Evolutionary conservation across 2,888 invertebrate species (phyloP).

Genomic region (Globia sparganii): DNA sequence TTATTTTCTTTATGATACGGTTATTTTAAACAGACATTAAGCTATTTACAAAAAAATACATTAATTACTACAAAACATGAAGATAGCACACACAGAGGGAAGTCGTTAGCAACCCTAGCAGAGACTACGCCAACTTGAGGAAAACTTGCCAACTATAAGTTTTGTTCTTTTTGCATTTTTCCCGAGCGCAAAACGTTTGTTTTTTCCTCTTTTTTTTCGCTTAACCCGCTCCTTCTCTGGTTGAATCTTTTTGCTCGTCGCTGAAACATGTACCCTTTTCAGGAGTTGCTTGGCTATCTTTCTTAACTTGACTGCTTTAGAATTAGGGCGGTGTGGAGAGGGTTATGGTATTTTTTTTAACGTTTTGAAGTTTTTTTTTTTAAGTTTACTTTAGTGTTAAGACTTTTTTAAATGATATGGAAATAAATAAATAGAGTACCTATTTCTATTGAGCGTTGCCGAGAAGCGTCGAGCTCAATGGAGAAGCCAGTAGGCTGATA

Average conservation of each 20-base stretch:
- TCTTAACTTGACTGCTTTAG: slow-evolving; percentile 87
- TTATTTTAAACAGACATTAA: slow-evolving; percentile 24
- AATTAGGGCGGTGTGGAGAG: slow-evolving; percentile 75
- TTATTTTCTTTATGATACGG: neutral
- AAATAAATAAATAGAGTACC: neutral
- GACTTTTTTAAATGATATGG: neutral
- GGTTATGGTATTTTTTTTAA: slow-evolving; percentile 36
- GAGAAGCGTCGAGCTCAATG: neutral
- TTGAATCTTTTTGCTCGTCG: slow-evolving; percentile 85
- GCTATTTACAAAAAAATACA: slow-evolving; percentile 54
- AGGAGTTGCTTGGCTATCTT: slow-evolving; percentile 89
- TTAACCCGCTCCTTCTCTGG: slow-evolving; percentile 77
- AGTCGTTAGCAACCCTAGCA: slow-evolving; percentile 73
- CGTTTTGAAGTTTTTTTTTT: neutral
- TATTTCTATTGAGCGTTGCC: neutral
- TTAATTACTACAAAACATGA: slow-evolving; percentile 69
- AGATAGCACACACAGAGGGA: slow-evolving; percentile 74
- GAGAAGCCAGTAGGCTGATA: no score
- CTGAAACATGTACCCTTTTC: slow-evolving; percentile 90
- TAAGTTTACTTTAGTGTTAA: neutral
- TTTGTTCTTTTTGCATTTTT: slow-evolving; percentile 89
- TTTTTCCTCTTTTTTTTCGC: slow-evolving; percentile 69
- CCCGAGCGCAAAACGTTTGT: slow-evolving; percentile 77
- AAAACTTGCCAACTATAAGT: slow-evolving; percentile 87
- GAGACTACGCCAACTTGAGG: slow-evolving; percentile 78